Evolutionary conservation across 2,113 vertebrate genomes (phyloP).

Genomic region (Sakesphorus luctuosus): DNA sequence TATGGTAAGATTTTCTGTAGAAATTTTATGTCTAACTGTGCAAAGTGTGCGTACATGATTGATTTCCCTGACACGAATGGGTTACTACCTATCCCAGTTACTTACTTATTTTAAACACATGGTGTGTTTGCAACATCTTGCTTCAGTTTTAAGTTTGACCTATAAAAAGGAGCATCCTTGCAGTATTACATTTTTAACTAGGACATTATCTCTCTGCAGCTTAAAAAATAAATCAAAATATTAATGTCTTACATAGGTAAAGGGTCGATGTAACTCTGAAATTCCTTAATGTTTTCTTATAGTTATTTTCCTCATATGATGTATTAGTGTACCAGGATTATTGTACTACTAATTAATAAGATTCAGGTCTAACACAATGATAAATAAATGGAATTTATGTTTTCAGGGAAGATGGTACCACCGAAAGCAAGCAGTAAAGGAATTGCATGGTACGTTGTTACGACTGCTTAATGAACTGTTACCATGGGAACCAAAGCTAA

Average conservation of each 20-base stretch:
- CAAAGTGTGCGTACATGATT: neutral
- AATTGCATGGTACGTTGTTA: constrained; percentile 92
- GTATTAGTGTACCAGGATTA: neutral
- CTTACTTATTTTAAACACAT: neutral
- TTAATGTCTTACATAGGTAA: neutral
- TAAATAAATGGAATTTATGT: constrained; percentile 47
- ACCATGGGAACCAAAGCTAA: constrained; percentile 97
- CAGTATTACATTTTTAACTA: neutral
- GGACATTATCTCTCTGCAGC: neutral
- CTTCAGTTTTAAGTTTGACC: neutral
- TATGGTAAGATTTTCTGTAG: neutral
- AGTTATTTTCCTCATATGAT: neutral
- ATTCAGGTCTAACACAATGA: neutral
- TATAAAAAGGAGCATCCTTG: neutral
- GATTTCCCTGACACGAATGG: neutral
- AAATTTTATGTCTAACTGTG: neutral
- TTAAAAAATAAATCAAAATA: neutral
- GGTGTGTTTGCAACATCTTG: neutral
- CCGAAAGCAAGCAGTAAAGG: constrained; percentile 92
- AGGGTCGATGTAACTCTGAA: neutral
- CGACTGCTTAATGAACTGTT: constrained; percentile 94
- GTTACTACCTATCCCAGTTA: neutral
- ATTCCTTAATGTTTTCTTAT: neutral
- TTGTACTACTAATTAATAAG: neutral
- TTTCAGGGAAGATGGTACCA: constrained; percentile 91